Evolutionary conservation across 2,797 vertebrate species (phyloP).

Genomic region (Microhierax caerulescens): DNA sequence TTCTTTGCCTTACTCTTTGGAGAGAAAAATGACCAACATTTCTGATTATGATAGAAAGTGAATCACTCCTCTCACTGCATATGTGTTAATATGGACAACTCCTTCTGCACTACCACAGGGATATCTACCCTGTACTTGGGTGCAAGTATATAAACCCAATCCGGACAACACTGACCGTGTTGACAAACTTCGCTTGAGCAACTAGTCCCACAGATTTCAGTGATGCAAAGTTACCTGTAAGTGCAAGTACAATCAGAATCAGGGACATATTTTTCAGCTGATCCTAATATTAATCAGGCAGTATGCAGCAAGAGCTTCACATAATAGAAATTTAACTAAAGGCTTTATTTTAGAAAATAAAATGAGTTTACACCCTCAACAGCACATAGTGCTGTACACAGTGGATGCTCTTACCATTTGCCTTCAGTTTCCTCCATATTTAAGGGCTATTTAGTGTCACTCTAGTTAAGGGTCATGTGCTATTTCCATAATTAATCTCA

Average conservation of each 20-base stretch:
- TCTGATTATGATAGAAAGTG: constrained; percentile 24
- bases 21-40: neutral
- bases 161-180: neutral
- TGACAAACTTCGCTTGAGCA: neutral
- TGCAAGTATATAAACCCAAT: neutral
- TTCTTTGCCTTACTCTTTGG: constrained; percentile 23
- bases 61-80: neutral
- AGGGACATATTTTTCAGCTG: neutral
- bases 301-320: neutral
- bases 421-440: neutral
- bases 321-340: neutral
- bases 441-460: neutral
- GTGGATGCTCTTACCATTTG: neutral
- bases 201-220: neutral
- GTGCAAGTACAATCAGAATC: neutral
- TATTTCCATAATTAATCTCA: constrained; percentile 21
- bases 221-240: neutral
- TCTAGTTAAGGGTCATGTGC: neutral
- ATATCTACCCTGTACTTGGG: neutral
- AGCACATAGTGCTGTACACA: neutral
- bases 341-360: neutral
- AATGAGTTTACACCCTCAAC: neutral
- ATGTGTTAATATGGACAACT: neutral
- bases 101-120: neutral
- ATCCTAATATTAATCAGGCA: neutral